Conservation (phyloP, 2,888 invertebrate genomes). For the Microctonus aethiopoides region DNA sequence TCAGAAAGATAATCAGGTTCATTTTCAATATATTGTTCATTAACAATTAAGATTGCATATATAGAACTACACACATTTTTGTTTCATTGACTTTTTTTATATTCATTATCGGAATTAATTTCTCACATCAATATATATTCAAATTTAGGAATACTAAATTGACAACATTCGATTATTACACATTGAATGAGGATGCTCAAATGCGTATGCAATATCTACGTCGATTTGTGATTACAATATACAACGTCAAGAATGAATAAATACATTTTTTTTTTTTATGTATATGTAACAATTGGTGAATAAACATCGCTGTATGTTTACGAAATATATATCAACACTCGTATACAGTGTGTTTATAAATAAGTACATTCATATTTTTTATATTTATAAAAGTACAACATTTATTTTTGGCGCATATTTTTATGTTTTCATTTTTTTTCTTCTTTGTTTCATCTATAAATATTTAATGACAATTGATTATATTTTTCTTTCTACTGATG, state of each 20-base stretch:
- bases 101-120: neutral
- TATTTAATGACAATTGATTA: neutral
- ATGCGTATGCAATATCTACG: neutral
- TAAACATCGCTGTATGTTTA: neutral
- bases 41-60: neutral
- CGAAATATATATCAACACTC: conserved; percentile 12
- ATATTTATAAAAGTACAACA: conserved; percentile 58
- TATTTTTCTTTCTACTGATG: conserved; percentile 5
- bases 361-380: conserved; percentile 50
- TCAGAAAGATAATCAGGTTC: neutral
- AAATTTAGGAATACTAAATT: neutral
- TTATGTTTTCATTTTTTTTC: conserved; percentile 8
- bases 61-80: neutral
- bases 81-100: neutral
- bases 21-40: neutral
- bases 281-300: conserved; percentile 21
- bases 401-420: conserved; percentile 36
- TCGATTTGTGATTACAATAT: neutral
- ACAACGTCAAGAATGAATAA: neutral
- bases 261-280: neutral
- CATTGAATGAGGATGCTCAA: neutral
- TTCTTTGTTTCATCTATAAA: neutral
- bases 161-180: neutral
- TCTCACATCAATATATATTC: neutral
- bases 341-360: conserved; percentile 48